A percentile compares a stretch with the other conserved stretches of the same genome.
phyloP scores from a whole-genome alignment of 2,888 invertebrate species.

The Scelioninae gen. 1 region DNA sequence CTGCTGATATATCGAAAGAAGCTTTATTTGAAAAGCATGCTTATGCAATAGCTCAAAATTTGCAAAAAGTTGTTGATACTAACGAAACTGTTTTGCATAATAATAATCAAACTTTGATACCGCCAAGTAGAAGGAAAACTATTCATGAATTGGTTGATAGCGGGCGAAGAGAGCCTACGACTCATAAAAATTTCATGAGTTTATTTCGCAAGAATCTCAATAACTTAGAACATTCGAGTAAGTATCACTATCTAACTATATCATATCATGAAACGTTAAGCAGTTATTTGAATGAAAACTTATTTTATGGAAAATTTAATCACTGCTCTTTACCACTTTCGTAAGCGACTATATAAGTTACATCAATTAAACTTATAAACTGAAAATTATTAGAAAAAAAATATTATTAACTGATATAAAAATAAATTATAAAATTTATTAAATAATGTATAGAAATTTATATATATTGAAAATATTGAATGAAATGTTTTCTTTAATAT shows the following conservation, averaged over 20 bases:
- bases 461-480: too few species aligned
- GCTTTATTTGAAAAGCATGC: constrained; percentile 90
- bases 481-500: too few species aligned
- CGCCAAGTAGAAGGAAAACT: constrained; percentile 92
- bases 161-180: constrained; percentile 91
- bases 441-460: too few species aligned
- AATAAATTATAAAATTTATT: too few species aligned
- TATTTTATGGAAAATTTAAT: too few species aligned
- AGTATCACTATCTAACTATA: too few species aligned
- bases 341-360: too few species aligned
- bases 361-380: too few species aligned
- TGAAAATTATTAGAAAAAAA: too few species aligned
- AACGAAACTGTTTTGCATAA: constrained; percentile 81
- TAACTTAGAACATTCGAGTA: constrained; percentile 63
- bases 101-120: constrained; percentile 92
- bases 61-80: constrained; percentile 91
- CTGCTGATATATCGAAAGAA: constrained; percentile 92
- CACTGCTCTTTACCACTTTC: too few species aligned
- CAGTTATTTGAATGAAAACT: too few species aligned
- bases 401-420: too few species aligned
- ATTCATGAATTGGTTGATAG: constrained; percentile 95
- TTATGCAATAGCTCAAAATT: constrained; percentile 93
- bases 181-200: constrained; percentile 85
- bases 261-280: not conserved
- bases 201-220: constrained; percentile 76